phyloP scores from a whole-genome alignment of 2,888 invertebrate species.

The Chrysotoxum bicinctum region DNA sequence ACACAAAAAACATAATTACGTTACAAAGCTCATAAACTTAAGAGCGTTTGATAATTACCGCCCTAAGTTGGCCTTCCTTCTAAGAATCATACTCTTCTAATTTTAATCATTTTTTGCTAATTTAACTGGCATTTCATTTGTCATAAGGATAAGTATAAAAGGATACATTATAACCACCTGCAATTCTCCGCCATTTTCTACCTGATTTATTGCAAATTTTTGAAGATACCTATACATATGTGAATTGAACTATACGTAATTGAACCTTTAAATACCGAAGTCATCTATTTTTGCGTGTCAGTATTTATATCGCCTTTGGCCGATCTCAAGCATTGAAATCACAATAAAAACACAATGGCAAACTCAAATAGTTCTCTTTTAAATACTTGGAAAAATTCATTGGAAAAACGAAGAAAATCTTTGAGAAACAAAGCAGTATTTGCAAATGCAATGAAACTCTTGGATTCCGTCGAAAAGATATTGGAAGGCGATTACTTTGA shows the following conservation, averaged over 20 bases:
- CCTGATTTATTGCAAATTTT: background rate
- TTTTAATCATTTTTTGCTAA: too few species aligned
- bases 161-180: too few species aligned
- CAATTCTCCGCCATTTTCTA: background rate
- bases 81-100: too few species aligned
- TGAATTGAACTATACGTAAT: too few species aligned
- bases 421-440: background rate
- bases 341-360: background rate
- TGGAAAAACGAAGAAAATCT: slow-evolving; percentile 3
- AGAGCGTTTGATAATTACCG: too few species aligned
- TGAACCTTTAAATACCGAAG: background rate
- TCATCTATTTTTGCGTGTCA: background rate
- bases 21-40: too few species aligned
- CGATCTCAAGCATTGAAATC: background rate
- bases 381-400: background rate
- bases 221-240: too few species aligned
- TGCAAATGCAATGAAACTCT: background rate
- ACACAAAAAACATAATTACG: too few species aligned
- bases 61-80: too few species aligned
- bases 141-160: too few species aligned
- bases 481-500: slow-evolving; percentile 12
- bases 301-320: background rate
- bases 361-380: background rate
- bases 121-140: too few species aligned
- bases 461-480: background rate